Evolutionary conservation across 2,888 invertebrate species (phyloP), one percentile per base, ranked within the genome.

Genomic region (Rhagonycha fulva): DNA sequence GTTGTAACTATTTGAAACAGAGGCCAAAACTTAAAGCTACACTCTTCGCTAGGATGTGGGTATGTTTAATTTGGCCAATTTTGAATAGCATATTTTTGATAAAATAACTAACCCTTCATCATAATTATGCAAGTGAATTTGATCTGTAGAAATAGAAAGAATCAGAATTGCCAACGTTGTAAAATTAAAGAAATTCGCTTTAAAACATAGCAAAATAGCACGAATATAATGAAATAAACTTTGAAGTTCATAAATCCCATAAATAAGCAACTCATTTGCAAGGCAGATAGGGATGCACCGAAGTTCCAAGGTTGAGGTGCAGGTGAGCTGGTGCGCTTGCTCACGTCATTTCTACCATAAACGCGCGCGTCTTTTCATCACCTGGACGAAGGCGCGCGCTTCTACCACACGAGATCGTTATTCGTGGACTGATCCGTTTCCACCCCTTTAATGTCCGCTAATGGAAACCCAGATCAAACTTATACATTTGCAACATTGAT

Each of bases 231-330:
- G 68, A 73, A 74, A 74, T 77, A 75, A 77, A 85, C 83, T 86
- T 86, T 86, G 86, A 87, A 87, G 87, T 87, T 87, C 87, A 87
- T 86, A 87, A 87, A 87, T 87, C 87, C 87, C 87, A 87, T 87
- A 87, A 87, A 87, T 87, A 87, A 87, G 87, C 86, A 83, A 80
- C 86, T 87, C 86, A 87, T 87, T 87, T 87, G 87, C 87, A 87
- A 87, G 87, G 87, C 87, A 87, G 87, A 87, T 83, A 83, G 85
- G 86, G 86, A 87, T 86, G 86, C 87, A 86, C 85, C 85, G 84
- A 82, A 82, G 81, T 82, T 80, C 85, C 87, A 87, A 87, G 87
- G 86, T 84, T 86, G 84, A 79, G 76, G 61, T 76, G 78, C 76
- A 76, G 78, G 76, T 78, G 68, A 75, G 68, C 75, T 61, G 66